Evolutionary conservation across 2,113 vertebrate genomes (phyloP), one percentile per base, ranked within the genome.

Genomic region (Corydoras maculifer): DNA sequence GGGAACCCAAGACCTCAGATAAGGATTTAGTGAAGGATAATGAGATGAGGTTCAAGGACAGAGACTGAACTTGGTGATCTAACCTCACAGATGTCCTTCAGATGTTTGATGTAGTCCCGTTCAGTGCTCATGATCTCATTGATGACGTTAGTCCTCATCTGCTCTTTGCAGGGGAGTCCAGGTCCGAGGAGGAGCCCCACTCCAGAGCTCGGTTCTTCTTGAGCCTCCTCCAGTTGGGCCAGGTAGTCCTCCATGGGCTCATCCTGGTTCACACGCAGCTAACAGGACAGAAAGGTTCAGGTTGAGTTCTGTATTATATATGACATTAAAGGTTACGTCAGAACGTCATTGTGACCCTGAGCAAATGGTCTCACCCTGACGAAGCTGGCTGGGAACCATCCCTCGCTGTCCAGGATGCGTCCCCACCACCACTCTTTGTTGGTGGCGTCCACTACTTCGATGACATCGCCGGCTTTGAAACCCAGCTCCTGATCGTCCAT

Each of bases 361-460:
- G 18, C 1, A 32, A 15, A 48, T 55, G 14, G 43, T 8, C 65
- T 74, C 87, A 99, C 96, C 92, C 95, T 89, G 67, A 99, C 94
- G 4, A 99, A 99, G 89, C 91, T 96, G 75, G 94, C 94, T 32
- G 97, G 97, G 80, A 98, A 99, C 96, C 96, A 99, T 79, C 96
- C 94, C 81, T 98, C 94, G 0, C 90, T 92, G 68, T 98, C 96
- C 49, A 92, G 82, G 58, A 95, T 93, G 32, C 94, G 90, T 2
- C 96, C 96, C 96, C 94, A 99, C 97, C 96, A 99, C 96, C 96
- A 99, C 86, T 98, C 95, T 79, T 95, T 95, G 88, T 96, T 94
- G 48, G 92, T 94, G 68, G 95, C 97, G 43, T 98, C 96, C 85
- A 96, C 93, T 67, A 99, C 97, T 91, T 97, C 91, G 43, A 98